phyloP scores from a whole-genome alignment of 2,797 vertebrate genomes.

The Corythornis leucogaster region DNA sequence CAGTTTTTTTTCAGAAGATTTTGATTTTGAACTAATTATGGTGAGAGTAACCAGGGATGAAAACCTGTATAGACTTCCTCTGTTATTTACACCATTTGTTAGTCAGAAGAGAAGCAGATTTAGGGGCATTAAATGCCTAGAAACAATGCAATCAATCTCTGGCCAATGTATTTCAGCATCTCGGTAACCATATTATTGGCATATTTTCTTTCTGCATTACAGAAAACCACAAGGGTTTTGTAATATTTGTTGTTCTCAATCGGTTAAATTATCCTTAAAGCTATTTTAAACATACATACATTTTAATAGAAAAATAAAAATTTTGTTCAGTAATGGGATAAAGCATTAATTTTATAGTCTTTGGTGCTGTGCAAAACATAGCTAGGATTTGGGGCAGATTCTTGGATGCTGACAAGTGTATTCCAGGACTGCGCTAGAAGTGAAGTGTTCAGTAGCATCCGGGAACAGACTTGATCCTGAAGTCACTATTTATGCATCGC shows the following conservation, averaged over 20 bases:
- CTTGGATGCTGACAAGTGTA: background rate
- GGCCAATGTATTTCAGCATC: background rate
- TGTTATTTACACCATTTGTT: background rate
- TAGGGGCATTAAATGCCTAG: background rate
- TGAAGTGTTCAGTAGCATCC: background rate
- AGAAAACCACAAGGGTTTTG: background rate
- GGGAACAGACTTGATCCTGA: conserved; percentile 56
- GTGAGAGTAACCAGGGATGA: background rate
- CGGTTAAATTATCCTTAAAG: background rate
- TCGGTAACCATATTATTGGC: background rate
- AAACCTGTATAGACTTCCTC: background rate
- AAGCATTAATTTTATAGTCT: background rate
- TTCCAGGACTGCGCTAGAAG: background rate
- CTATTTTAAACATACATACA: background rate
- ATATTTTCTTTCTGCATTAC: background rate
- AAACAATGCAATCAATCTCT: background rate
- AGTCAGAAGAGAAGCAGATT: background rate
- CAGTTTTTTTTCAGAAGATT: background rate
- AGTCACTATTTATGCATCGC: conserved; percentile 53
- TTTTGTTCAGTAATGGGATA: background rate
- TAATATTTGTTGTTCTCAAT: background rate
- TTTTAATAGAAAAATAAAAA: background rate
- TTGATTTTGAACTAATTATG: background rate
- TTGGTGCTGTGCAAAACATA: background rate
- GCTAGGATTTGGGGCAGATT: conserved; percentile 17